Evolutionary conservation across 30 jellyfish, hydroid and myxozoan species (phyloP).

Genomic region (Cassiopea andromeda): DNA sequence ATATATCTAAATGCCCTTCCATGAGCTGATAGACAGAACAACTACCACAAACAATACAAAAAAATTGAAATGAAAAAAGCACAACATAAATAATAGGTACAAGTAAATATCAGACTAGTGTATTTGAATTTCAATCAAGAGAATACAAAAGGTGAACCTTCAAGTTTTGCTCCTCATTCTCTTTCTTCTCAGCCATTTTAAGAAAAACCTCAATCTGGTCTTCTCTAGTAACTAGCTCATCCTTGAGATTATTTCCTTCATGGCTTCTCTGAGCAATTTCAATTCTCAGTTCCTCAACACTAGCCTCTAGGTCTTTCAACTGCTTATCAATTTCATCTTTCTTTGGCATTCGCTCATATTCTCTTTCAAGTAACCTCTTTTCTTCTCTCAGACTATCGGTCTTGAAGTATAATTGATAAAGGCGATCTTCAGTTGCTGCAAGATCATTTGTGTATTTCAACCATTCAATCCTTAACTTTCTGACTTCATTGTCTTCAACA

Average conservation of each 20-base stretch:
- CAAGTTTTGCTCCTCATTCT: constrained; percentile 63
- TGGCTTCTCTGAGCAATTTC: constrained; percentile 89
- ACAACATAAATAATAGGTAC: too few relatives aligned
- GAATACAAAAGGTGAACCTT: constrained; percentile 50
- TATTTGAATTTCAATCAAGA: too few relatives aligned
- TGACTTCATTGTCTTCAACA: constrained; percentile 92
- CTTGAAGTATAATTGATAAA: constrained; percentile 70
- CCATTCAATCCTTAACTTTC: constrained; percentile 74
- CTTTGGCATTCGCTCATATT: constrained; percentile 79
- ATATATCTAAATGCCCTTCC: not conserved
- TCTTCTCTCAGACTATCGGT: constrained; percentile 81
- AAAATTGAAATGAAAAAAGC: too few relatives aligned
- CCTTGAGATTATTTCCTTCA: constrained; percentile 82
- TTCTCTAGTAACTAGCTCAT: constrained; percentile 66
- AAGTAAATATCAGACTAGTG: too few relatives aligned
- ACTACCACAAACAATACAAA: not conserved
- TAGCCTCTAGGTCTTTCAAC: constrained; percentile 59
- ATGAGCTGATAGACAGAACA: not conserved
- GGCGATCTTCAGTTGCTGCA: constrained; percentile 82
- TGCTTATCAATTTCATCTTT: constrained; percentile 86
- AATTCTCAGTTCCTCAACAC: constrained; percentile 73
- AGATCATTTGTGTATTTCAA: constrained; percentile 79
- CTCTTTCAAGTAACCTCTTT: constrained; percentile 76
- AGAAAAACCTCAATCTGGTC: constrained; percentile 43
- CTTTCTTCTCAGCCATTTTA: constrained; percentile 71